Base-by-base conservation (phyloP, 2,888 invertebrate species). In the Drosophila mimetica region DNA sequence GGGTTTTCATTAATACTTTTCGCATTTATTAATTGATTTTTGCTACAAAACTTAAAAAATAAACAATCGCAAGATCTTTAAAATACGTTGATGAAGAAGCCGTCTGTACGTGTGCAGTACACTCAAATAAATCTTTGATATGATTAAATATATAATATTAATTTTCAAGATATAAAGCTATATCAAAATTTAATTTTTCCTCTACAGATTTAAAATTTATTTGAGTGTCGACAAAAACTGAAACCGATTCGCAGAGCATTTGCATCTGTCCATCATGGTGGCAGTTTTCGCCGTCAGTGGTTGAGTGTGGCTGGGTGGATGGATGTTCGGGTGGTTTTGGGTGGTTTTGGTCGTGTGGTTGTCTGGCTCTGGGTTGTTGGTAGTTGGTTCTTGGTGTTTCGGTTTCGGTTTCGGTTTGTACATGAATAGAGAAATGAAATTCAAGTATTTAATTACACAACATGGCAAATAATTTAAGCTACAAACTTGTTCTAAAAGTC, bases 401-500 rank as follows among this genome's bases (percentile, higher is more conserved):
- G 81, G 81, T 79, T 86, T 83, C 46, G 48, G 36, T 70, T 76
- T 73, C 76, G 81, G 81, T 79, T 86, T 83, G 88, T 88, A 78
- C 85, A 88, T 88, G 87, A 88, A 86, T 88, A 88, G 77, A 88
- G 77, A 88, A 89, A 86, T 87, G 88, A 87, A 86, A 88, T 87
- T 86, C 86, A 88, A 88, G 88, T 88, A 89, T 90, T 90, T 91
- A 91, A 91, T 91, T 91, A 91, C 91, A 91, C 91, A 91, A 91
- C 91, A 91, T 90, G 91, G 91, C 91, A 91, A 91, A 91, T 91
- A 91, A 91, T 90, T 91, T 91, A 91, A 91, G 91, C 91, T 87
- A 89, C 91, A 91, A 93, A 97, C 97, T 97, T 97, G 97, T 93
- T 97, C 97, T 89, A 97, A 94, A 88, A 97, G 95, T 92, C 97